A percentile compares a stretch with the other conserved stretches of the same genome.
Evolutionary conservation across 2,888 invertebrate genomes (phyloP).

Genomic region (Epirrhoe alternata): DNA sequence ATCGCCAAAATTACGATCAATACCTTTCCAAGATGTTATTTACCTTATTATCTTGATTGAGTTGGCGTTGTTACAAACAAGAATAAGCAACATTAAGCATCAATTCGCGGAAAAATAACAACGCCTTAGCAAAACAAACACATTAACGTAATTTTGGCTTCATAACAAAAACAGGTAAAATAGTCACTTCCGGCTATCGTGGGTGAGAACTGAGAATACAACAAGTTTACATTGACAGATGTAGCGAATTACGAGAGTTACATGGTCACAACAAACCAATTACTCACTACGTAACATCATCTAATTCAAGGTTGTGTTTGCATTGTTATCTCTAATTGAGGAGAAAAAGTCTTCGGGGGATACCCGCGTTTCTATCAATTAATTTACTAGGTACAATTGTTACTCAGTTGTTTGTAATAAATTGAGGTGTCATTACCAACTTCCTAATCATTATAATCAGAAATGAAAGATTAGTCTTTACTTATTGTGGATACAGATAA

Average conservation of each 20-base stretch:
- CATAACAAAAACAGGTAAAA: constrained; percentile 16
- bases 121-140: constrained; percentile 16
- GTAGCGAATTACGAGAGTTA: background rate
- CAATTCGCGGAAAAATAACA: constrained; percentile 9
- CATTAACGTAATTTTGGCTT: constrained; percentile 13
- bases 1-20: background rate
- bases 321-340: background rate
- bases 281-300: background rate
- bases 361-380: background rate
- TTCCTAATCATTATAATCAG: too few relatives aligned
- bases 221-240: background rate
- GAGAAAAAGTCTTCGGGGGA: background rate
- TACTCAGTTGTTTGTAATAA: too few relatives aligned
- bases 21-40: constrained; percentile 9
- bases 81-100: background rate
- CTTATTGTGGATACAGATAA: too few relatives aligned
- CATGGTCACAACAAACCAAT: background rate
- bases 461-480: too few relatives aligned
- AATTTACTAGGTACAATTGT: background rate
- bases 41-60: constrained; percentile 5
- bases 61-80: constrained; percentile 11
- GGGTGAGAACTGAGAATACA: background rate
- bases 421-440: too few relatives aligned
- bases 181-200: constrained; percentile 3
- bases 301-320: background rate